Percentiles rank a stretch among this genome's conserved stretches.
Evolutionary conservation across 2,888 invertebrate genomes (phyloP).

Genomic region (Cerastis leucographa): DNA sequence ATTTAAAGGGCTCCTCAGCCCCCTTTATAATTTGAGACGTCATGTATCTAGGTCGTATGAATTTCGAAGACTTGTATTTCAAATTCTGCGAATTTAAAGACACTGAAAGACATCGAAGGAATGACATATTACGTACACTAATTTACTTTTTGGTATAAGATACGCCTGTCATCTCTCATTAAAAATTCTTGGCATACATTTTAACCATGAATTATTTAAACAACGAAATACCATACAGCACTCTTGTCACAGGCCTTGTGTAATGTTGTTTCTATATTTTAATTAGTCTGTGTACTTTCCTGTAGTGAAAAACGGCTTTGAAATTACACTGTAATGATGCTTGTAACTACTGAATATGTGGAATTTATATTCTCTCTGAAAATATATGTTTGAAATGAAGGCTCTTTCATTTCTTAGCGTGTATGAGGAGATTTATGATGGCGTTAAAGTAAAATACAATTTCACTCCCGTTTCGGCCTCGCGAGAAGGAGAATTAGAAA

Average conservation of each 20-base stretch:
- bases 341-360: constrained; percentile 73
- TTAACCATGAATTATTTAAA: constrained; percentile 27
- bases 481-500: constrained; percentile 83
- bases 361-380: constrained; percentile 79
- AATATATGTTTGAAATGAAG: constrained; percentile 76
- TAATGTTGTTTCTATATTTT: constrained; percentile 44
- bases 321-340: constrained; percentile 44
- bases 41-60: constrained; percentile 61
- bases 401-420: constrained; percentile 82
- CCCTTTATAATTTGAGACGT: constrained; percentile 77
- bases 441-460: constrained; percentile 88
- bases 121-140: background rate
- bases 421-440: constrained; percentile 84
- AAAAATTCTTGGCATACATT: constrained; percentile 1
- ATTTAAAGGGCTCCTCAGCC: constrained; percentile 82
- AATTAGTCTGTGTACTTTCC: constrained; percentile 40
- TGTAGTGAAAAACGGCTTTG: constrained; percentile 26
- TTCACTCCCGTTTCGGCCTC: constrained; percentile 79
- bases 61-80: constrained; percentile 52
- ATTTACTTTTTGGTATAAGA: constrained; percentile 12
- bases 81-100: constrained; percentile 5
- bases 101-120: background rate
- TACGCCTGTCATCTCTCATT: background rate
- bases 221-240: background rate
- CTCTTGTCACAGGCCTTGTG: constrained; percentile 13